Percentiles rank a stretch among this genome's conserved stretches.
Evolutionary conservation across 2,797 vertebrate genomes (phyloP).

Genomic region (Vultur gryphus): DNA sequence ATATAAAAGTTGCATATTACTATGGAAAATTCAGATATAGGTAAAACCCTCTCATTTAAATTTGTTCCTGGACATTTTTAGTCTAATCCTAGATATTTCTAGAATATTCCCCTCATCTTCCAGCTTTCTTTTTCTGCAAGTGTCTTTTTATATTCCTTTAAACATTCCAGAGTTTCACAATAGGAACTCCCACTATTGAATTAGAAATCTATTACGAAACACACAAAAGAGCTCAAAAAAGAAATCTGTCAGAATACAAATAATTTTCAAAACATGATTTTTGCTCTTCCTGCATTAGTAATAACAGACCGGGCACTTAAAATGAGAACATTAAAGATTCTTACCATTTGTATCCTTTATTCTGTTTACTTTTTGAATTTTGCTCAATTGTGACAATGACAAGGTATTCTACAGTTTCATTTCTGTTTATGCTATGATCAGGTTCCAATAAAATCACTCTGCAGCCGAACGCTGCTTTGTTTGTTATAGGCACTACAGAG

Average conservation of each 20-base stretch:
- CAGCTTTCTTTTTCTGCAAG: neutral
- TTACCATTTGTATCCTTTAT: neutral
- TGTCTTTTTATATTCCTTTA: neutral
- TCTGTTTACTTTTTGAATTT: neutral
- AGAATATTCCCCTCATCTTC: neutral
- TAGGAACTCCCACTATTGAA: constrained; percentile 1
- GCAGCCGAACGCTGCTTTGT: neutral
- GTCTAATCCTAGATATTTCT: neutral
- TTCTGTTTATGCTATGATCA: neutral
- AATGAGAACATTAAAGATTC: neutral
- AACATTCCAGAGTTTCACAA: neutral
- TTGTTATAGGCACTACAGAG: neutral
- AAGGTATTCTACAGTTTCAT: neutral
- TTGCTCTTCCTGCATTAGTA: neutral
- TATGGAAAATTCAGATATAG: neutral
- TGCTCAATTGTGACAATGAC: neutral
- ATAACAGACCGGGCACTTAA: neutral
- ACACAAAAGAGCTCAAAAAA: neutral
- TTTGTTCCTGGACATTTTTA: neutral
- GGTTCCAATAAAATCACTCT: neutral
- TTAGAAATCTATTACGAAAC: neutral
- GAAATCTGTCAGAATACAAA: neutral
- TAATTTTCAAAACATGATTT: neutral
- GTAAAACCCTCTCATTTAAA: neutral
- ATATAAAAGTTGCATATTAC: neutral